These are phyloP conservation scores for Eumeta japonica DNA, from an alignment of 1,140 invertebrate genomes.

Conservation along the genomic window DNA sequence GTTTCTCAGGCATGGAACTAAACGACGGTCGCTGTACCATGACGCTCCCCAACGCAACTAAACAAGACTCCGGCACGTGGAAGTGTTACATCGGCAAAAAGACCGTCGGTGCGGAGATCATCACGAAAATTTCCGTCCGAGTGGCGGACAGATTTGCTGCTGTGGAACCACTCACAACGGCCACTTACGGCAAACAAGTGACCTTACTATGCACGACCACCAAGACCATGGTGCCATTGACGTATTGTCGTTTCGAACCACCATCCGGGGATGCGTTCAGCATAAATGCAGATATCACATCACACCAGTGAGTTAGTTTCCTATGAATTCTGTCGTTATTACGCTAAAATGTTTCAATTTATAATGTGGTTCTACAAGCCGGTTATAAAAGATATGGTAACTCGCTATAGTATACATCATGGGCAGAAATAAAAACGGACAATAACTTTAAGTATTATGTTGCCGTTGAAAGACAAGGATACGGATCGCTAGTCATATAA, in stretches of 20 bases:
- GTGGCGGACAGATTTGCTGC: constrained; percentile 37
- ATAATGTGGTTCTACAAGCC: no score
- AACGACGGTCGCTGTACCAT: constrained; percentile 26
- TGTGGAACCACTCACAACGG: constrained; percentile 25
- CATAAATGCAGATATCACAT: constrained; percentile 29
- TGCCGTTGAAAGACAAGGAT: no score
- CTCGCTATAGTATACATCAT: no score
- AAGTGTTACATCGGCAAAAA: constrained; percentile 33
- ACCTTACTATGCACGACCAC: constrained; percentile 32
- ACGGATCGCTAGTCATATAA: no score
- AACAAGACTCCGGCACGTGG: constrained; percentile 33
- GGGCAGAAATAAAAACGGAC: no score
- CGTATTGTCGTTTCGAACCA: constrained; percentile 43
- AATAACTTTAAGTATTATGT: no score
- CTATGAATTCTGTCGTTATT: not conserved
- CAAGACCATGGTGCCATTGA: constrained; percentile 23
- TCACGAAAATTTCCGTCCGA: constrained; percentile 28
- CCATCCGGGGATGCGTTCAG: constrained; percentile 34
- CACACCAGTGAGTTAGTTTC: constrained; percentile 25
- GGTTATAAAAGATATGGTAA: no score
- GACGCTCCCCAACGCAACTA: constrained; percentile 24
- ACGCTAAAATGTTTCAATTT: not conserved
- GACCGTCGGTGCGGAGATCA: constrained; percentile 21
- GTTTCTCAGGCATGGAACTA: constrained; percentile 26
- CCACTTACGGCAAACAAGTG: constrained; percentile 20